Conservation (phyloP, 2,113 vertebrate species). For the Daphoenositta chrysoptera region DNA sequence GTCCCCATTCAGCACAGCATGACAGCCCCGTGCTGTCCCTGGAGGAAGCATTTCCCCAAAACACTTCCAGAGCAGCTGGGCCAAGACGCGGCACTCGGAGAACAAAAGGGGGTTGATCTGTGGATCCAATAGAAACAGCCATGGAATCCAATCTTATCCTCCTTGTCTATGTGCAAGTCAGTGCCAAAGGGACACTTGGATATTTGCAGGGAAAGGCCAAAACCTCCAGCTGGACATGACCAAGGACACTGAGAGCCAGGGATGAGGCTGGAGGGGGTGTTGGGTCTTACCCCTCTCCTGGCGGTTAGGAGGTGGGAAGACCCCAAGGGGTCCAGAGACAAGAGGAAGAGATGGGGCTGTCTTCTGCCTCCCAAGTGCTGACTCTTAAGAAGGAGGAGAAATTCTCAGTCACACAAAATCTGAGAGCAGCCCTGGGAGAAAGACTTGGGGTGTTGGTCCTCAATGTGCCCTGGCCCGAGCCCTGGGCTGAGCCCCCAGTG, state of each 20-base stretch:
- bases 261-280: neutral
- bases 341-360: accelerated
- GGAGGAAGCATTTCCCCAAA: neutral
- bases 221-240: neutral
- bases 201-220: neutral
- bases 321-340: neutral
- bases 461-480: accelerated
- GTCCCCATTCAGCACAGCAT: accelerated
- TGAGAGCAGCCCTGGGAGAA: neutral
- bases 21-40: neutral
- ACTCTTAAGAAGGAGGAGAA: neutral
- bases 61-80: neutral
- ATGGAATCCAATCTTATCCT: neutral
- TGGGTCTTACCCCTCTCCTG: neutral
- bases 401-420: neutral
- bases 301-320: neutral
- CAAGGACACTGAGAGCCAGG: neutral
- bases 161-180: neutral
- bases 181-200: accelerated
- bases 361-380: neutral
- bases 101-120: neutral
- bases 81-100: neutral
- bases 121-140: neutral
- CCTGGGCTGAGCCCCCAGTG: accelerated
- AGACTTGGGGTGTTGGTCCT: neutral